phyloP scores from a whole-genome alignment of 2,888 invertebrate genomes.

The Oligia strigilis region DNA sequence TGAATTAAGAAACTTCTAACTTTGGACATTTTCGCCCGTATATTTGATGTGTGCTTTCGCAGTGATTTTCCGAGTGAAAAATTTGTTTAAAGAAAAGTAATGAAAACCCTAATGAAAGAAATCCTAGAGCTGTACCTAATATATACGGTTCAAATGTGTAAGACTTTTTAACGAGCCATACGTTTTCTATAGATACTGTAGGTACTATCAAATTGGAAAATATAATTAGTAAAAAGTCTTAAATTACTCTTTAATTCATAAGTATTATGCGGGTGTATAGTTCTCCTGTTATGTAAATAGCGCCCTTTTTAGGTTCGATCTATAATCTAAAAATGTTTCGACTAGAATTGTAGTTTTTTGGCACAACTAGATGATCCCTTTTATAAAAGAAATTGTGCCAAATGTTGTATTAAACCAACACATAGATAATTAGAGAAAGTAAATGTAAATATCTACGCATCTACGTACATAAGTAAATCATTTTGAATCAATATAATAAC shows the following conservation, averaged over 20 bases:
- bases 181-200: slow-evolving; percentile 9
- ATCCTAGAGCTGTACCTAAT: slow-evolving; percentile 42
- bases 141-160: slow-evolving; percentile 11
- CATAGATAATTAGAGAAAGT: slow-evolving; percentile 78
- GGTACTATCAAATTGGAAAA: slow-evolving; percentile 42
- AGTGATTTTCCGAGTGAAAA: slow-evolving; percentile 56
- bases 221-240: slow-evolving; percentile 41
- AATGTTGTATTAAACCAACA: slow-evolving; percentile 76
- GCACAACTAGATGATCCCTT: slow-evolving; percentile 65
- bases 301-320: slow-evolving; percentile 59
- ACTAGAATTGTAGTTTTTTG: slow-evolving; percentile 68
- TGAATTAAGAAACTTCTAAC: slow-evolving; percentile 81
- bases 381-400: slow-evolving; percentile 74
- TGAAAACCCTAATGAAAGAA: slow-evolving; percentile 13
- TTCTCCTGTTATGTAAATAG: slow-evolving; percentile 67
- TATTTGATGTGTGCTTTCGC: slow-evolving; percentile 49
- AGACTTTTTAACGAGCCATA: slow-evolving; percentile 27
- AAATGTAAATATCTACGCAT: slow-evolving; percentile 76
- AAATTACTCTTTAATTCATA: slow-evolving; percentile 52
- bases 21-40: slow-evolving; percentile 63
- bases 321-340: slow-evolving; percentile 59
- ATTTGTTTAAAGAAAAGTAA: slow-evolving; percentile 14
- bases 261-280: slow-evolving; percentile 68
- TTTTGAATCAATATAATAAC: slow-evolving; percentile 59
- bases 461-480: slow-evolving; percentile 69